Evolutionary conservation across 2,113 vertebrate genomes (phyloP).

Genomic region (Oreochromis spilurus): DNA sequence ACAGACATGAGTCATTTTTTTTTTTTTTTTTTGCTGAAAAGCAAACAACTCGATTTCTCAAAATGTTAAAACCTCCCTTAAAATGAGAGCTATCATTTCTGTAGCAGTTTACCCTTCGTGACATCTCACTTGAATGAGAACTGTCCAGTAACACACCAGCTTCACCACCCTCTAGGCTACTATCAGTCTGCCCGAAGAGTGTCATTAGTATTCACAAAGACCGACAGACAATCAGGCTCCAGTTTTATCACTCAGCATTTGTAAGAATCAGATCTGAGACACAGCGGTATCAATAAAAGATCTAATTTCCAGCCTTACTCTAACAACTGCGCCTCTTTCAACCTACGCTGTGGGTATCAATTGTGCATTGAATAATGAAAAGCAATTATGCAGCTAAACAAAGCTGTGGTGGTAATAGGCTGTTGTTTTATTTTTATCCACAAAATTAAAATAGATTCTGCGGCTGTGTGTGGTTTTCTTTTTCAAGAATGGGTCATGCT

Average conservation of each 20-base stretch:
- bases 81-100: neutral
- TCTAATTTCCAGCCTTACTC: slow-evolving; percentile 65
- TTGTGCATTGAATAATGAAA: slow-evolving; percentile 74
- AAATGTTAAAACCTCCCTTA: neutral
- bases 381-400: slow-evolving; percentile 74
- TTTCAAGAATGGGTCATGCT: slow-evolving; percentile 52
- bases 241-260: slow-evolving; percentile 63
- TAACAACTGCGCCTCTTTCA: slow-evolving; percentile 70
- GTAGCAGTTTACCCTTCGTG: neutral
- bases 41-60: neutral
- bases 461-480: slow-evolving; percentile 54
- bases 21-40: neutral
- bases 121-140: neutral
- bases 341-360: slow-evolving; percentile 69
- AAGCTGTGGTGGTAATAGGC: slow-evolving; percentile 59
- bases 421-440: slow-evolving; percentile 70
- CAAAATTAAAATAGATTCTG: slow-evolving; percentile 64
- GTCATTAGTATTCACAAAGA: slow-evolving; percentile 62
- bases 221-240: slow-evolving; percentile 61
- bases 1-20: neutral
- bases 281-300: slow-evolving; percentile 71
- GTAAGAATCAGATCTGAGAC: slow-evolving; percentile 68
- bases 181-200: slow-evolving; percentile 4
- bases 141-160: neutral
- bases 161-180: neutral